phyloP scores from a whole-genome alignment of 2,888 invertebrate species.

The Lissocephala sabroskyi region DNA sequence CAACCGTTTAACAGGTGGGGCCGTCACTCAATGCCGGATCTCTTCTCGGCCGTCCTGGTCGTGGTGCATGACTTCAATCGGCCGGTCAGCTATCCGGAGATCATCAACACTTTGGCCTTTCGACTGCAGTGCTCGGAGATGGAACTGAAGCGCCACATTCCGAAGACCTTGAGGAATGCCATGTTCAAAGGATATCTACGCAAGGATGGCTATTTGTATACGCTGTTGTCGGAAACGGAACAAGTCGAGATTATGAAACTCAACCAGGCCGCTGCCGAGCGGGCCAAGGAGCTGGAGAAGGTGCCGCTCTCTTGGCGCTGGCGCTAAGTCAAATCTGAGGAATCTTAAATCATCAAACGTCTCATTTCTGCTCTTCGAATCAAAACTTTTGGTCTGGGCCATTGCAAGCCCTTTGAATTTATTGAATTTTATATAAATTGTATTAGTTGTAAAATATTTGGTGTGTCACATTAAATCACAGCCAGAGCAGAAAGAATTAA shows the following conservation, averaged over 20 bases:
- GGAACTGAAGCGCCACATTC: conserved; percentile 43
- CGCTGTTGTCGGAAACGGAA: conserved; percentile 36
- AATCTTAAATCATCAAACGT: too few relatives aligned
- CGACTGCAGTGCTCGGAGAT: conserved; percentile 33
- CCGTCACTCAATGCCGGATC: conserved; percentile 26
- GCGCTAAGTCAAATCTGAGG: too few relatives aligned
- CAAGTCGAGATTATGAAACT: conserved; percentile 34
- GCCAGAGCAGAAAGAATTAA: too few relatives aligned
- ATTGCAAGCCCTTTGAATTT: too few relatives aligned
- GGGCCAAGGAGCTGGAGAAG: conserved; percentile 48
- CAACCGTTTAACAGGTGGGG: too few relatives aligned
- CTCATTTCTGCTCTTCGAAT: too few relatives aligned
- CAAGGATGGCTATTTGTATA: conserved; percentile 39
- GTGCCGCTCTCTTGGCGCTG: conserved; percentile 48
- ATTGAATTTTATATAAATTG: too few relatives aligned
- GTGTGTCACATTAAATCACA: too few relatives aligned
- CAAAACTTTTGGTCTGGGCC: too few relatives aligned
- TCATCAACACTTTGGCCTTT: conserved; percentile 27
- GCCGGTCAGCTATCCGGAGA: conserved; percentile 40
- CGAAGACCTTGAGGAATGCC: conserved; percentile 32
- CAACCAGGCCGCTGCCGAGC: conserved; percentile 38
- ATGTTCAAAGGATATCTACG: conserved; percentile 38
- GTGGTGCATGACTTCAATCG: conserved; percentile 34
- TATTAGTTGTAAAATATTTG: too few relatives aligned
- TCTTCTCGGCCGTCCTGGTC: conserved; percentile 26